Base-by-base conservation (phyloP, 2,888 invertebrate species). In the Patella ulyssiponensis region DNA sequence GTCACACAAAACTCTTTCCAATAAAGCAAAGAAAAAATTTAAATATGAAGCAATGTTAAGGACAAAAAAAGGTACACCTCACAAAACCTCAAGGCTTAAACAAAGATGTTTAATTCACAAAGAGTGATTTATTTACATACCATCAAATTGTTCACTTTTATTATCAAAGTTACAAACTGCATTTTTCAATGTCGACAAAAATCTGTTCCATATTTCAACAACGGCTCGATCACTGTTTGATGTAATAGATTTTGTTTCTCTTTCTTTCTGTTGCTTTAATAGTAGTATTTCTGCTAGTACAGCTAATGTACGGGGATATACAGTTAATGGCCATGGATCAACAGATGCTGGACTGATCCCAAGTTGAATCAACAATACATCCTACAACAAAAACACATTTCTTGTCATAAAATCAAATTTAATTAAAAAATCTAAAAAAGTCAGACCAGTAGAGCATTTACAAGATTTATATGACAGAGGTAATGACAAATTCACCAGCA, bases 161-260 rank as follows among this genome's bases (percentile, higher is more conserved):
- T 81, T 86, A 73, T 86, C 87, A 82, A 83, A 80, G 77, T 94
- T 95, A 84, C 95, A 92, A 12, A 97, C 96, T 86, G 96, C 96
- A 89, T 96, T 96, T 7, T 96, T 96, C 77, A 98, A 93, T 0
- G 97, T 97, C 87, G 96, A 96, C 14, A 98, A 94, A 23, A 98
- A 93, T 89, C 96, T 94, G 91, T 96, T 96, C 97, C 98, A 98
- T 90, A 98, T 97, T 74, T 95, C 95, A 69, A 97, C 95, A 84
- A 97, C 97, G 51, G 96, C 95, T 53, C 95, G 95, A 93, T 98
- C 98, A 20, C 79, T 77, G 87, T 97, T 97, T 73, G 95, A 94
- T 79, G 96, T 95, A 51, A 95, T 94, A 89, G 96, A 95, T 83
- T 91, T 90, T 70, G 90, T 89, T 77, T 90, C 90, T 12, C 90